Evolutionary conservation across 2,113 vertebrate species (phyloP).

Genomic region (Anarhynchus alexandrinus): DNA sequence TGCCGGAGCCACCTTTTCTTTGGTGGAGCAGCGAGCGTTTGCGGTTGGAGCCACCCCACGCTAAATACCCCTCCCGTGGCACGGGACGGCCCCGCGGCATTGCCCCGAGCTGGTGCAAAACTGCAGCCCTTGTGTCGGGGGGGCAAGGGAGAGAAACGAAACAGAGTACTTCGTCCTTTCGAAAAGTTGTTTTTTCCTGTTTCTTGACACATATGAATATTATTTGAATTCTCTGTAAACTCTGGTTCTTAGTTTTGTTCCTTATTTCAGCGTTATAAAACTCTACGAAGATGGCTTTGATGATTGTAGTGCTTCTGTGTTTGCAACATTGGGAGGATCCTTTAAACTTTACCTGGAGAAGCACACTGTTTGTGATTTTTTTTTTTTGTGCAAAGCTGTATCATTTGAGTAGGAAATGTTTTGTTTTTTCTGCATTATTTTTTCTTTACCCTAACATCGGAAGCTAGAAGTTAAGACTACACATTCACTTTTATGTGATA

Average conservation of each 20-base stretch:
- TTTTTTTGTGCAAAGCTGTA: not conserved
- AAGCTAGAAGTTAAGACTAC: not conserved
- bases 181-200: not conserved
- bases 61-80: not conserved
- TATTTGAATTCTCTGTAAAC: not conserved
- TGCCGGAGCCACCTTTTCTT: not conserved
- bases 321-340: not conserved
- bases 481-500: rapidly evolving
- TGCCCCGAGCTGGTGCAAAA: not conserved
- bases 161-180: not conserved
- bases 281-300: not conserved
- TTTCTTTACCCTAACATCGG: not conserved
- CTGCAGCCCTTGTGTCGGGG: not conserved
- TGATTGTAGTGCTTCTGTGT: not conserved
- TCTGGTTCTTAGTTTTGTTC: not conserved
- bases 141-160: not conserved
- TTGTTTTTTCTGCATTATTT: not conserved
- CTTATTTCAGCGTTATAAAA: not conserved
- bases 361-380: rapidly evolving
- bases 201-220: not conserved
- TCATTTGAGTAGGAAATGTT: not conserved
- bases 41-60: not conserved
- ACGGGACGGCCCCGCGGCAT: not conserved
- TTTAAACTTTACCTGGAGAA: not conserved
- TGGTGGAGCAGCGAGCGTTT: not conserved